Base-by-base conservation (phyloP, 2,888 invertebrate species). In the Neocrepidodera transversa region DNA sequence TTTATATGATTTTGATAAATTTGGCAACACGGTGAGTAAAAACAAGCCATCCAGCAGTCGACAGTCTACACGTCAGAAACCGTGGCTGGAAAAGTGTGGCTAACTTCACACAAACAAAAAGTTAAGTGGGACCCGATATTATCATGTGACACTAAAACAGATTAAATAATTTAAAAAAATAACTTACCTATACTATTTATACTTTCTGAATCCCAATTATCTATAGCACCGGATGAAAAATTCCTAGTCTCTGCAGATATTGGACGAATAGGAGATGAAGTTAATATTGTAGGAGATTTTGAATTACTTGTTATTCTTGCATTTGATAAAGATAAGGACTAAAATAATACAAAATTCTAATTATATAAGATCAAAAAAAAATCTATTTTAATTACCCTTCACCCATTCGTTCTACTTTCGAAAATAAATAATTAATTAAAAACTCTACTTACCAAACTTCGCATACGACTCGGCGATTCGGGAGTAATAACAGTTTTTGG, bases 131-230 rank as follows among this genome's bases (percentile, higher is more conserved):
- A n/a, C n/a, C n/a, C n/a, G n/a, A n/a, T n/a, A n/a, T n/a, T n/a
- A n/a, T n/a, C n/a, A n/a, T n/a, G n/a, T n/a, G n/a, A n/a, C n/a
- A n/a, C n/a, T n/a, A n/a, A n/a, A n/a, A n/a, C n/a, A n/a, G n/a
- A n/a, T n/a, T n/a, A n/a, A n/a, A n/a, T n/a, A n/a, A n/a, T n/a
- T n/a, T n/a, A n/a, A n/a, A n/a, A n/a, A 32, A 2, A 35, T 42
- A 5, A n/a, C 91, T 91, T 62, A 89, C 89, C 89, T 75, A 88
- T 89, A 76, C 92, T 92, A 73, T 87, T 87, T 62, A 92, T 80
- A 60, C 92, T 92, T 70, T 91, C 92, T 73, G 82, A 79, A 82
- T 92, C 72, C 75, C 82, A 82, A 67, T 81, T 73, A 42, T 72
- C 69, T 61, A 64, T 59, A 71, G 54, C 78, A 74, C 54, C 86